Conservation (phyloP, 2,888 invertebrate genomes). For the Drosophila engyochracea region DNA sequence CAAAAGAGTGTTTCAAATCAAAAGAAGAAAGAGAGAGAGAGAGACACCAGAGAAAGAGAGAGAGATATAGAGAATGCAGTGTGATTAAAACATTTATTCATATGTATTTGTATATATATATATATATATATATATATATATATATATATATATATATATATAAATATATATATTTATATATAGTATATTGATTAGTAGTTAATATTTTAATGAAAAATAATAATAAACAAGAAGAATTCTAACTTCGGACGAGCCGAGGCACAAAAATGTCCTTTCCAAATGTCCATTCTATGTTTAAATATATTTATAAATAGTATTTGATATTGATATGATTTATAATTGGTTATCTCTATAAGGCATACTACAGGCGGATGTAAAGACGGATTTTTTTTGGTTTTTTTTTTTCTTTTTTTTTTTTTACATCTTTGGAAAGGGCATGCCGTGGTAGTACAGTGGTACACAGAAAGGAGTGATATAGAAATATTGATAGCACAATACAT, state of each 20-base stretch:
- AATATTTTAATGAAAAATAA: slow-evolving; percentile 25
- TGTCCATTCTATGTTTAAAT: slow-evolving; percentile 42
- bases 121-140: slow-evolving; percentile 46
- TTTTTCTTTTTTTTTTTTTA: background rate
- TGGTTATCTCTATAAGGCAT: slow-evolving; percentile 59
- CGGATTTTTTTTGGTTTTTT: slow-evolving; percentile 6
- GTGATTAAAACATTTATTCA: slow-evolving; percentile 77
- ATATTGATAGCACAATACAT: slow-evolving; percentile 35
- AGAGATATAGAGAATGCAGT: slow-evolving; percentile 75
- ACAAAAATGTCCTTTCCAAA: slow-evolving; percentile 16
- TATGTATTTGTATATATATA: slow-evolving; percentile 50
- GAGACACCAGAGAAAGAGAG: slow-evolving; percentile 75
- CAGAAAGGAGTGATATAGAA: slow-evolving; percentile 34
- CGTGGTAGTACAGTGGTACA: slow-evolving; percentile 23
- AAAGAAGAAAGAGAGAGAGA: slow-evolving; percentile 68
- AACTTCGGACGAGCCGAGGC: slow-evolving; percentile 53
- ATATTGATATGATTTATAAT: slow-evolving; percentile 24
- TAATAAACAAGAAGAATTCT: slow-evolving; percentile 20
- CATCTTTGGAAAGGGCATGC: slow-evolving; percentile 53
- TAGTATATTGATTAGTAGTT: slow-evolving; percentile 44
- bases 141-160: slow-evolving; percentile 56
- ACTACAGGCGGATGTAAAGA: slow-evolving; percentile 54
- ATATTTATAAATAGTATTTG: slow-evolving; percentile 11
- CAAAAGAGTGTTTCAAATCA: slow-evolving; percentile 72
- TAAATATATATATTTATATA: slow-evolving; percentile 45